Evolutionary conservation across 2,113 vertebrate species (phyloP).

Genomic region (Cynoglossus semilaevis): DNA sequence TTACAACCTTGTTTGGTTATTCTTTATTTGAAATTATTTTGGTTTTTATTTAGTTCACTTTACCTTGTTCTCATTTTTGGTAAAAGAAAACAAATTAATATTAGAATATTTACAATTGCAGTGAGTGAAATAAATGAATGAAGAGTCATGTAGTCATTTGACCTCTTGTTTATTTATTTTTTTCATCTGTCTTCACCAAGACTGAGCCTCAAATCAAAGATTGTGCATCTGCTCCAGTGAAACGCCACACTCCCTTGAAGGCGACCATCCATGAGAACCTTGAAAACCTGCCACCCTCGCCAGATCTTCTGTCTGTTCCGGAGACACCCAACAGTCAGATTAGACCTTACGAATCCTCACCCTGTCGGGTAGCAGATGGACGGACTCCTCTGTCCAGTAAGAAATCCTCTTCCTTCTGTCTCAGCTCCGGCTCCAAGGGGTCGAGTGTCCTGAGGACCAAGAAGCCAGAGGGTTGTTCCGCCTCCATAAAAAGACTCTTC

Average conservation of each 20-base stretch:
- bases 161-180: no score
- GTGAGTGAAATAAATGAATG: no score
- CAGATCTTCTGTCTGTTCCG: constrained; percentile 60
- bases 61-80: no score
- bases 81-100: no score
- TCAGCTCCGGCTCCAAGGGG: constrained; percentile 48
- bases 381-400: constrained; percentile 3
- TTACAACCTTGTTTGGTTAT: no score
- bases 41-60: no score
- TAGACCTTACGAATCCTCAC: constrained; percentile 1
- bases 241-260: constrained; percentile 32
- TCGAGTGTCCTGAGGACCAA: constrained; percentile 12
- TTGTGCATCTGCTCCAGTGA: not conserved
- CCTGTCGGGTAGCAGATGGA: not conserved
- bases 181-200: constrained; percentile 1
- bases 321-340: constrained; percentile 75
- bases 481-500: constrained; percentile 65
- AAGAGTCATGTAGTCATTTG: no score
- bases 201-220: constrained; percentile 25
- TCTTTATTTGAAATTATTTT: no score
- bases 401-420: constrained; percentile 58
- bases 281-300: constrained; percentile 59
- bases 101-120: no score
- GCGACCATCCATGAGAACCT: constrained; percentile 45
- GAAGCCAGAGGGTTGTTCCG: constrained; percentile 23